Conservation (phyloP, 2,888 invertebrate species). For the Pelosia muscerda region DNA sequence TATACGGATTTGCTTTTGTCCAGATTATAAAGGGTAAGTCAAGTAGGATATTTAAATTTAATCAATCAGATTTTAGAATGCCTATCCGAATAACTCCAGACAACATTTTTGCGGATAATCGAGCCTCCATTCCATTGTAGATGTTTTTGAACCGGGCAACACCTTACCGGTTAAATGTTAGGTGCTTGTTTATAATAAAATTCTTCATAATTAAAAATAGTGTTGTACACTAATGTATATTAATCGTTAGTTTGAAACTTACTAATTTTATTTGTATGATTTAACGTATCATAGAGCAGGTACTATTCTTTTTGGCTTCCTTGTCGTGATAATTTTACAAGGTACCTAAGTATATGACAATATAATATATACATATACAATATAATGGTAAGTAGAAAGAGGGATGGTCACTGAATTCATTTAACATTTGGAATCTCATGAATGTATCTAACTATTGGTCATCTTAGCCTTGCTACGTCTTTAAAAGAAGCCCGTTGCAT, state of each 20-base stretch:
- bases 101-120: not conserved
- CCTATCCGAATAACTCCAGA: not conserved
- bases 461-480: constrained; percentile 34
- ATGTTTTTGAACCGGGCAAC: not conserved
- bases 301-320: constrained; percentile 49
- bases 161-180: constrained; percentile 12
- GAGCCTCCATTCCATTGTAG: no score
- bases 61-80: no score
- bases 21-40: no score
- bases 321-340: constrained; percentile 12
- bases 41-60: no score
- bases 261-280: constrained; percentile 22
- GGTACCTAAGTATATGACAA: not conserved
- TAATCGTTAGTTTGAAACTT: constrained; percentile 15
- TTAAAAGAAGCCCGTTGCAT: constrained; percentile 29
- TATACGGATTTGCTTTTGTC: not conserved
- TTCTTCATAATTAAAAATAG: constrained; percentile 11
- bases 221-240: constrained; percentile 16
- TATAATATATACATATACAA: not conserved
- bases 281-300: constrained; percentile 42
- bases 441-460: constrained; percentile 46
- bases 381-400: not conserved
- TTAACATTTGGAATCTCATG: constrained; percentile 14
- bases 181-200: constrained; percentile 27
- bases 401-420: not conserved